phyloP scores from a whole-genome alignment of 2,888 invertebrate species.

The Caenorhabditis parvicauda region DNA sequence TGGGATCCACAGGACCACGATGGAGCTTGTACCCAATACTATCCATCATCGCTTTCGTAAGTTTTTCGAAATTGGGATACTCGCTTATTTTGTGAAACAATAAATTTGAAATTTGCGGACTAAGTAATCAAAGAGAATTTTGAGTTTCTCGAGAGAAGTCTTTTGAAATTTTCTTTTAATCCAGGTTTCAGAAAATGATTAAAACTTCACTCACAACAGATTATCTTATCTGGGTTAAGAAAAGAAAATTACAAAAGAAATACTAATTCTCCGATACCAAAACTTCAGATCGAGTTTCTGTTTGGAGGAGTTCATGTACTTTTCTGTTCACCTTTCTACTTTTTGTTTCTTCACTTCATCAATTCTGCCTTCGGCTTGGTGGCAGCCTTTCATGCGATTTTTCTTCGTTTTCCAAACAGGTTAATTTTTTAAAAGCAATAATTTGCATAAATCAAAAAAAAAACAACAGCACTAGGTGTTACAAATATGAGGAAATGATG shows the following conservation, averaged over 20 bases:
- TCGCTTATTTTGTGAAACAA: neutral
- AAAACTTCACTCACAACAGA: neutral
- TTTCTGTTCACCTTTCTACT: constrained; percentile 56
- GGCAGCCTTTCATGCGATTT: constrained; percentile 52
- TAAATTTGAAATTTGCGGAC: neutral
- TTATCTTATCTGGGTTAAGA: neutral
- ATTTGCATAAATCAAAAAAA: too few relatives aligned
- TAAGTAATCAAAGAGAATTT: neutral
- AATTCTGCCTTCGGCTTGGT: constrained; percentile 45
- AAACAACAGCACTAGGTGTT: too few relatives aligned
- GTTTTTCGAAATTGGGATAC: constrained; percentile 10
- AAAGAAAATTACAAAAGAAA: constrained; percentile 1
- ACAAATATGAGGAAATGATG: too few relatives aligned
- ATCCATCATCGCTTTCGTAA: constrained; percentile 51
- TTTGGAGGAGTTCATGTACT: constrained; percentile 45
- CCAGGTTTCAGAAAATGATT: neutral
- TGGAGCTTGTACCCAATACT: constrained; percentile 55
- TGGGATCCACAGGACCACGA: constrained; percentile 47
- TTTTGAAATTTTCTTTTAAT: neutral
- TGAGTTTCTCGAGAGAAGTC: neutral
- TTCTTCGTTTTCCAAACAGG: constrained; percentile 49
- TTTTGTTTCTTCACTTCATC: constrained; percentile 47
- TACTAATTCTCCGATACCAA: too few relatives aligned
- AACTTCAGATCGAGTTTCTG: constrained; percentile 43
- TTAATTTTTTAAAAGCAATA: constrained; percentile 6